Conservation (phyloP, 2,113 vertebrate genomes). For the Sphyrna mokarran region DNA sequence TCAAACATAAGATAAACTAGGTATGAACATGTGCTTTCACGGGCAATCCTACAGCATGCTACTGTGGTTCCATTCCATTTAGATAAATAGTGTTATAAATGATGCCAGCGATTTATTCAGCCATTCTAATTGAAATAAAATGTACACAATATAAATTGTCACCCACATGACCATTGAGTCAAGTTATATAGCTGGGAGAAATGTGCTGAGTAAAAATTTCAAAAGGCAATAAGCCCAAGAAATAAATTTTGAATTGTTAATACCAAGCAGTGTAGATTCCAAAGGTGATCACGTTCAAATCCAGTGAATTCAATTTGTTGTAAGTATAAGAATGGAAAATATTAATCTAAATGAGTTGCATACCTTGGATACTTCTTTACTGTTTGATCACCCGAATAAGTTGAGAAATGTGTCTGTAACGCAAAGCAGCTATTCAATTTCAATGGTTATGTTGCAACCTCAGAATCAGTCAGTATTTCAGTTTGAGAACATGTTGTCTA, state of each 20-base stretch:
- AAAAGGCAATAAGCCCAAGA: neutral
- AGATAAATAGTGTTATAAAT: conserved; percentile 30
- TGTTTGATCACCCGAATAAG: neutral
- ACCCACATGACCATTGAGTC: neutral
- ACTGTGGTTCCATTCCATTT: conserved; percentile 22
- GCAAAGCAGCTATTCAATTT: neutral
- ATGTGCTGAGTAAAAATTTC: neutral
- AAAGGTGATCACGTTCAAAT: neutral
- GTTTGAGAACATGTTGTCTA: neutral
- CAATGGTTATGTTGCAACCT: neutral
- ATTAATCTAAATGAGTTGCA: neutral
- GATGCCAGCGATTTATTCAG: conserved; percentile 15
- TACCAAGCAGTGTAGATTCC: neutral
- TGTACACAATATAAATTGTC: neutral
- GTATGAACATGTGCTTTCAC: conserved; percentile 4
- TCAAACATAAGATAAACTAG: conserved; percentile 10
- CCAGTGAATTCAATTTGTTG: neutral
- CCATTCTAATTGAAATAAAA: conserved; percentile 20
- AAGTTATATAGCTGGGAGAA: neutral
- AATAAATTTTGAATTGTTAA: neutral
- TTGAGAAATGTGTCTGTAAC: neutral
- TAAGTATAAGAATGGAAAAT: neutral
- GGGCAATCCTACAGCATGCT: neutral
- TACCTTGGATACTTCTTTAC: neutral
- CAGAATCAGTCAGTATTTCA: neutral